Base-by-base conservation (phyloP, 2,888 invertebrate species). In the Muscina levida region DNA sequence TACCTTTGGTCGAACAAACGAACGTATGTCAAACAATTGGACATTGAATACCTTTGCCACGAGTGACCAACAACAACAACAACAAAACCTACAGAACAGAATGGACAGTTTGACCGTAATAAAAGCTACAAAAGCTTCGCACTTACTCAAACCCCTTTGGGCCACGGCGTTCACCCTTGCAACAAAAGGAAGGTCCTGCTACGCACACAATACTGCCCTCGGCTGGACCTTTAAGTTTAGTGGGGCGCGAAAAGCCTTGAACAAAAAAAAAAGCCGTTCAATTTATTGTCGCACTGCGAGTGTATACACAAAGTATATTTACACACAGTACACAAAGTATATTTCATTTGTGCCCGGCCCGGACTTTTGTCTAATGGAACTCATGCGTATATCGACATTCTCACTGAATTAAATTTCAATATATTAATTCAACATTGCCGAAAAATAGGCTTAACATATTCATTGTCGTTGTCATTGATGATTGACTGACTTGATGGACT, bases 361-460 rank as follows among this genome's bases (percentile, higher is more conserved):
- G 65, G 86, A 86, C 85, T 88, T 82, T 88, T 88, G 87, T 88
- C 87, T 88, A 88, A 87, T 87, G 87, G 88, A 89, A 88, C 86
- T 88, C 86, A 85, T 85, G 88, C 87, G 85, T 87, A 70, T 44
- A 83, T 85, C 85, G 84, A 85, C 85, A 85, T 85, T 85, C 62
- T 84, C 87, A 84, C 85, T 84, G 87, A 87, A 88, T 88, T 88
- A 85, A 84, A 87, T 88, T 88, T 88, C 88, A 88, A 87, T 87
- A 86, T 70, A 79, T 80, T 75, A 62, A 66, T 51, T 68, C 48
- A 11, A 67, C 42, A 66, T n/a, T 22, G 24, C 39, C 67, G 70
- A 56, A 66, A 72, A 67, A 68, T 66, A 48, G 76, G 76, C 72
- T 76, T 79, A 79, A 79, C 72, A 56, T 57, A 57, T 68, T 48